Evolutionary conservation across 1,140 invertebrate species (phyloP).

Genomic region (Sycophila sp.): DNA sequence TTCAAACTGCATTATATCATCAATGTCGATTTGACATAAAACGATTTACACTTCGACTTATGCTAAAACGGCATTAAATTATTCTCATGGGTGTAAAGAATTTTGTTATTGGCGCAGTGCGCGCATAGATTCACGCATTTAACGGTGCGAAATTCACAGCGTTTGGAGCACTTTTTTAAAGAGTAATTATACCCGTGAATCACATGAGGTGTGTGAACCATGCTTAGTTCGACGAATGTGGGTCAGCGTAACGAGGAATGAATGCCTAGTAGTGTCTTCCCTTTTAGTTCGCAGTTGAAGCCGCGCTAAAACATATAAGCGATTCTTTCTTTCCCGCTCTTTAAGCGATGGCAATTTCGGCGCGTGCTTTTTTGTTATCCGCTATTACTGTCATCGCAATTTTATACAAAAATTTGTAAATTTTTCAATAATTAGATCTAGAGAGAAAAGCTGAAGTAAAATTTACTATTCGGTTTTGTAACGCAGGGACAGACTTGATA

Average conservation of each 20-base stretch:
- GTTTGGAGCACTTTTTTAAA: not conserved
- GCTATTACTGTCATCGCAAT: not conserved
- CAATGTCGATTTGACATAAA: no score
- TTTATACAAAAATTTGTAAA: not conserved
- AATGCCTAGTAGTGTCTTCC: slow-evolving; percentile 51
- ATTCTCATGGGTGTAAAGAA: not conserved
- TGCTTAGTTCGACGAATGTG: slow-evolving; percentile 50
- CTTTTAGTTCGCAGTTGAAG: slow-evolving; percentile 15
- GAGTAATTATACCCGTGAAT: not conserved
- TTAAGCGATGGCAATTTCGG: not conserved
- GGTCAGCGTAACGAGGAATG: slow-evolving; percentile 48
- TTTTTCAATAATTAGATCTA: not conserved
- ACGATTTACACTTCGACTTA: no score
- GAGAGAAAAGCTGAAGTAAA: not conserved
- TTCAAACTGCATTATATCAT: no score
- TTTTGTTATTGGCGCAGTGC: not conserved
- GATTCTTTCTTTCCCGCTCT: no score
- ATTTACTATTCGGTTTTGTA: not conserved
- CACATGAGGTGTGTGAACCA: not conserved
- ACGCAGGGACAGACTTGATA: no score
- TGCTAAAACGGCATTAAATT: no score
- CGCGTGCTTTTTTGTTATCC: not conserved
- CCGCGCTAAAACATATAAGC: no score
- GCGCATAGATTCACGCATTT: not conserved
- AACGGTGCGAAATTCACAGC: not conserved